Percentiles rank a stretch among this genome's conserved stretches.
Evolutionary conservation across 1,140 invertebrate genomes (phyloP).

Genomic region (Drosophila oshimai): DNA sequence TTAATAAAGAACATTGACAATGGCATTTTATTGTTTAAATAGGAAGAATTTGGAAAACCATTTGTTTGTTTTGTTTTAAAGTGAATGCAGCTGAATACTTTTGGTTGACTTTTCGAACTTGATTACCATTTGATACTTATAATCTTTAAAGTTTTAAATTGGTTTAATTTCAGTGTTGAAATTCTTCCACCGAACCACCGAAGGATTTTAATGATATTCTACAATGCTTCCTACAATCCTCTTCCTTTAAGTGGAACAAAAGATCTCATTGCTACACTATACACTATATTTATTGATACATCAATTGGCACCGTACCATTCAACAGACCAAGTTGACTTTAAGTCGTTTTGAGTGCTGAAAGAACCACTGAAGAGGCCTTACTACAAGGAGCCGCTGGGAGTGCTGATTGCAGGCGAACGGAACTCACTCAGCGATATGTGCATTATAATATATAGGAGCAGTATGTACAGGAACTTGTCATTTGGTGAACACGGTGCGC

Average conservation of each 20-base stretch:
- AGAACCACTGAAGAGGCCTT: constrained; percentile 48
- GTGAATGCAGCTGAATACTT: too few relatives aligned
- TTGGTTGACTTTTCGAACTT: too few relatives aligned
- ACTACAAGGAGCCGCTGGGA: constrained; percentile 25
- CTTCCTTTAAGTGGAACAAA: not conserved
- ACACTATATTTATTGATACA: not conserved
- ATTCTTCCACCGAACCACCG: too few relatives aligned
- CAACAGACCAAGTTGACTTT: constrained; percentile 20
- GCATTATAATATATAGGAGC: constrained; percentile 22
- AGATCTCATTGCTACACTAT: not conserved
- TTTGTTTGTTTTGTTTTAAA: too few relatives aligned
- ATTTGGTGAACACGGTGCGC: constrained; percentile 59
- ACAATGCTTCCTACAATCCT: not conserved
- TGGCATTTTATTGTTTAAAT: too few relatives aligned
- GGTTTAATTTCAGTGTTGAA: too few relatives aligned
- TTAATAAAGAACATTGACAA: too few relatives aligned
- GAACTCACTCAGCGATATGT: constrained; percentile 10
- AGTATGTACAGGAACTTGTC: constrained; percentile 63
- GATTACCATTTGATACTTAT: too few relatives aligned
- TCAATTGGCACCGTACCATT: constrained; percentile 22
- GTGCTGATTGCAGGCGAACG: constrained; percentile 41
- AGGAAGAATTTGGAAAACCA: too few relatives aligned
- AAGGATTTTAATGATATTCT: too few relatives aligned
- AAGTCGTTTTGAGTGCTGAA: constrained; percentile 59
- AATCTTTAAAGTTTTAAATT: too few relatives aligned